Base-by-base conservation (phyloP, 2,797 vertebrate genomes). In the Cichlasoma orientale region DNA sequence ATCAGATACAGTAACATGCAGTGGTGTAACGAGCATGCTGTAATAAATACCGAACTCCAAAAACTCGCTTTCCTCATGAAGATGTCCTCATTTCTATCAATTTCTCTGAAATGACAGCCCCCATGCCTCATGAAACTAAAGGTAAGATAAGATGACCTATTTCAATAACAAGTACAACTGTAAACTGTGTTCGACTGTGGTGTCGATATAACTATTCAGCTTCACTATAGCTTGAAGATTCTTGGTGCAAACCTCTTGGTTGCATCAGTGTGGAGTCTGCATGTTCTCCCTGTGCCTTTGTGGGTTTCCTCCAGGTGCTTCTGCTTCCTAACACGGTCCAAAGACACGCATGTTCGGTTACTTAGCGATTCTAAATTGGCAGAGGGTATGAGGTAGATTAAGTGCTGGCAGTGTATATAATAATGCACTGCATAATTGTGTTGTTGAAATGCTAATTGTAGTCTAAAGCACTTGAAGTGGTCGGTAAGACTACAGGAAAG, bases 31-130 rank as follows among this genome's bases (percentile, higher is more conserved):
- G 54, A 33, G 13, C 8, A 61, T 14, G 36, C 38, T 47, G 61
- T 54, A 23, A 75, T n/a, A 54, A n/a, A 71, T 56, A n/a, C 57
- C 14, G 53, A 77, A 47, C 31, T 84, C 76, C 19, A 80, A 72
- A 74, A 78, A 44, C 57, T 2, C 69, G 12, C 33, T 9, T 18
- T 63, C 12, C 50, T 78, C 23, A 58, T 76, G 77, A 74, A 78
- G 56, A 74, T 54, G 38, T 69, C 38, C 38, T 58, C 56, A 38
- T 55, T 72, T 18, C 38, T n/a, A n/a, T n/a, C n/a, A n/a, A n/a
- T n/a, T n/a, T n/a, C n/a, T n/a, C n/a, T n/a, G n/a, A n/a, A n/a
- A n/a, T n/a, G n/a, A n/a, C n/a, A n/a, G n/a, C 14, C 44, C 16
- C 44, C 7, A 7, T 3, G 19, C 44, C 44, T 18, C 14, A 50